Evolutionary conservation across 1,140 invertebrate genomes (phyloP), one percentile per base, ranked within the genome.

Genomic region (Coelopa frigida): DNA sequence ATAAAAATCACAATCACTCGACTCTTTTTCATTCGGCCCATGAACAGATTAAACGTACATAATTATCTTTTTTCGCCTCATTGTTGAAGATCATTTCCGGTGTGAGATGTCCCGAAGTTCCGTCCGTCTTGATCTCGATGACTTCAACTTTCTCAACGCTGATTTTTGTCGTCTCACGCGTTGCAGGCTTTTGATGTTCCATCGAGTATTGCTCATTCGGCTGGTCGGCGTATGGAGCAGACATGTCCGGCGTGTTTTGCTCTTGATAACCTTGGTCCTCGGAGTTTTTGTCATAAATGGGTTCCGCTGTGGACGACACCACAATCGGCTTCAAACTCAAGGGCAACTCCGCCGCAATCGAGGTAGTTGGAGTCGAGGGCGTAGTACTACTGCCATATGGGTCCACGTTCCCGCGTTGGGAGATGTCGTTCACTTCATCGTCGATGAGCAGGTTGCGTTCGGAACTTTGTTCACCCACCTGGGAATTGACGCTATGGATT

Each of bases 81-180:
- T 20, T 43, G 26, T 43, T 31, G 2, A 44, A 36, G 18, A 44
- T 10, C 33, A 44, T 36, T 24, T 44, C 26, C 23, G 62, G 63
- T 58, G 60, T 65, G 32, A 69, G 45, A 32, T 68, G 67, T 26
- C 67, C 67, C 2, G 61, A 58, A n/a, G 49, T 54, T 2, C 61
- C 64, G 43, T 66, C 60, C 12, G 67, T 48, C 38, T 66, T 61
- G 29, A 70, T 69, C 55, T 70, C 66, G 44, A 70, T 69, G 22
- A 68, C 66, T 45, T 69, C 63, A 8, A 61, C 52, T 43, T 65
- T 67, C 44, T 69, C 63, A 4, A 67, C 63, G 43, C 59, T 38
- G 4, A 51, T 44, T n/a, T n/a, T 61, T 8, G 59, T 58, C 29
- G 57, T 54, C 45, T 56, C 52, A 3, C 43, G 18, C n/a, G 54